Conservation (phyloP, 2,888 invertebrate genomes). For the Mimas tiliae region DNA sequence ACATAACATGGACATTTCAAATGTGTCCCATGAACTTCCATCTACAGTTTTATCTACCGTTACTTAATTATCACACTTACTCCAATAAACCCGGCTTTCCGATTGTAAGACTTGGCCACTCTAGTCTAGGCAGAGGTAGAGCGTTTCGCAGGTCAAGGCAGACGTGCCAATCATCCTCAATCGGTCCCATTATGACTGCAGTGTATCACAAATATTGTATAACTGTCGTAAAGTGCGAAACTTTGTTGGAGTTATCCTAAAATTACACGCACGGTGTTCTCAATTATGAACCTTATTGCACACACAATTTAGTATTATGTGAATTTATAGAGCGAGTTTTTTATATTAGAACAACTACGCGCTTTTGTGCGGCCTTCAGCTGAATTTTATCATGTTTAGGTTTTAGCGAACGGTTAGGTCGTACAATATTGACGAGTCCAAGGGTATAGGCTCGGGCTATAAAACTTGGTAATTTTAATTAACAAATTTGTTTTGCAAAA, state of each 20-base stretch:
- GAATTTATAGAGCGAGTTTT: too few relatives aligned
- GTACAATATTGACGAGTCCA: constrained; percentile 5
- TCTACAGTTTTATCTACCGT: too few relatives aligned
- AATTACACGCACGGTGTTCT: not conserved
- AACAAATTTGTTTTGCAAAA: not conserved
- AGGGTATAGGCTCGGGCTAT: not conserved
- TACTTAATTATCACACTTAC: too few relatives aligned
- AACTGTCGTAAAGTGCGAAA: constrained; percentile 26
- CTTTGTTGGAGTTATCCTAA: not conserved
- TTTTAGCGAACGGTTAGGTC: constrained; percentile 17
- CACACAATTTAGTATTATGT: not conserved
- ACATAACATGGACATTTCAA: too few relatives aligned
- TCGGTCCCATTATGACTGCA: constrained; percentile 28
- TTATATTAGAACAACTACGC: not conserved
- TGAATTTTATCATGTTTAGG: not conserved
- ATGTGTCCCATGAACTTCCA: too few relatives aligned
- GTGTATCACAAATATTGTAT: constrained; percentile 28
- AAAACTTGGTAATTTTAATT: not conserved
- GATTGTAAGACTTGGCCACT: not conserved
- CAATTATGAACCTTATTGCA: not conserved
- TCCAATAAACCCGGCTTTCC: too few relatives aligned
- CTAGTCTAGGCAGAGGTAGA: constrained; percentile 5
- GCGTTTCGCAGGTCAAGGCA: constrained; percentile 27
- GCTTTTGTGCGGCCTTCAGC: not conserved
- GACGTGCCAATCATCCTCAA: constrained; percentile 27